These are phyloP conservation scores for Diploscapter pachys DNA, from an alignment of 1,140 invertebrate genomes.

Conservation along the genomic window DNA sequence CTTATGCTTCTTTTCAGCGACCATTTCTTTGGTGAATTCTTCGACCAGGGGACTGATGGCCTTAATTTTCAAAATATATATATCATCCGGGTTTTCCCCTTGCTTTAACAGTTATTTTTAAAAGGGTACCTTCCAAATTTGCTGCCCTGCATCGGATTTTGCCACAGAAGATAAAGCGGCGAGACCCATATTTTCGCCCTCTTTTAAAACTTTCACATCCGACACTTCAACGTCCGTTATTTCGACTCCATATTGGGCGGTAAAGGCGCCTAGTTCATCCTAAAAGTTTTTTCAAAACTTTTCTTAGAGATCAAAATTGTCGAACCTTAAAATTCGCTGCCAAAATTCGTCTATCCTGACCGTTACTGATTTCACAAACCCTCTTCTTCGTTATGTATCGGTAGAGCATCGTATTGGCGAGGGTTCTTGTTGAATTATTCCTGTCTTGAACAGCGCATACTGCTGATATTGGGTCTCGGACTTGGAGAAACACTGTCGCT, in stretches of 20 bases:
- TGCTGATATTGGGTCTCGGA: constrained; percentile 34
- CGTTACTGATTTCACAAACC: constrained; percentile 35
- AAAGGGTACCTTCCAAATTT: constrained; percentile 26
- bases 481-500: constrained; percentile 38
- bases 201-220: constrained; percentile 40
- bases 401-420: constrained; percentile 41
- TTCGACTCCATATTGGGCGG: constrained; percentile 37
- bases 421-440: constrained; percentile 35
- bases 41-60: constrained; percentile 24
- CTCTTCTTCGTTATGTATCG: constrained; percentile 39
- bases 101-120: not conserved
- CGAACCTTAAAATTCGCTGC: constrained; percentile 37
- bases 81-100: too few species aligned
- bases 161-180: constrained; percentile 29
- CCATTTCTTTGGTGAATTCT: constrained; percentile 29
- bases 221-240: constrained; percentile 40
- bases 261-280: constrained; percentile 38
- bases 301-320: constrained; percentile 14
- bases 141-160: constrained; percentile 37
- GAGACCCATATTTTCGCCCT: constrained; percentile 42
- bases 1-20: constrained; percentile 16
- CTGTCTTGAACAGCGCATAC: constrained; percentile 38
- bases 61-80: not conserved
- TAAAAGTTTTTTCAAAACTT: constrained; percentile 17
- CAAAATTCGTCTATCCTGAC: constrained; percentile 35